phyloP scores from a whole-genome alignment of 2,113 vertebrate species.

The Axis porcinus region DNA sequence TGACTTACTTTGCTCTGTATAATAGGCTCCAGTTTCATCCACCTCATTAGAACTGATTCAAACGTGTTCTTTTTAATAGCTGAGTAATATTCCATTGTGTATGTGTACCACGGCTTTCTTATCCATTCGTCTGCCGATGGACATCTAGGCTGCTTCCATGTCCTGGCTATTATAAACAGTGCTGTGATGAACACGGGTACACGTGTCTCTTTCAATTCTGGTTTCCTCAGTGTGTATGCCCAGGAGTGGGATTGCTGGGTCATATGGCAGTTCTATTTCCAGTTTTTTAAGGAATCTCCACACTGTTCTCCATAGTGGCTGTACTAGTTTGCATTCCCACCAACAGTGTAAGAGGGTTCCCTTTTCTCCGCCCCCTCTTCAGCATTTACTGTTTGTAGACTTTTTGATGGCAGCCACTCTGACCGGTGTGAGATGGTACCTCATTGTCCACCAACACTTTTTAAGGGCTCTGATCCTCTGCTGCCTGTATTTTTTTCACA shows the following conservation, averaged over 20 bases:
- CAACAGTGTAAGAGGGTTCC: not conserved
- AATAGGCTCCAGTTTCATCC: not conserved
- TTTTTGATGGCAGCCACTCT: not conserved
- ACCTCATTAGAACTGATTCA: not conserved
- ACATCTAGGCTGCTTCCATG: not conserved
- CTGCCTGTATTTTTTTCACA: not conserved
- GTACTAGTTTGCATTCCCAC: not conserved
- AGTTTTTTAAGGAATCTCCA: not conserved
- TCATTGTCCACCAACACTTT: not conserved
- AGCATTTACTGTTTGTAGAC: not conserved
- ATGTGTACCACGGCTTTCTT: not conserved
- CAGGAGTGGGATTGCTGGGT: not conserved
- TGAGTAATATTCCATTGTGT: not conserved
- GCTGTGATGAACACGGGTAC: accelerated
- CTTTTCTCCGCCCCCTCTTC: not conserved
- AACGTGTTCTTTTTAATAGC: not conserved
- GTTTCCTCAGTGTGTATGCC: not conserved
- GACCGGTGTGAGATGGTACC: not conserved
- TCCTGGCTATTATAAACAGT: not conserved
- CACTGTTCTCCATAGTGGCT: not conserved
- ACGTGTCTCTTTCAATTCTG: not conserved
- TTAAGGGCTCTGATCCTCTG: not conserved
- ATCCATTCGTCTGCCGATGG: not conserved
- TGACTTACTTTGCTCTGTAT: not conserved
- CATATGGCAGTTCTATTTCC: not conserved